Evolutionary conservation across 23 tunicate genomes (phyloP).

Genomic region (Phallusia fumigata): DNA sequence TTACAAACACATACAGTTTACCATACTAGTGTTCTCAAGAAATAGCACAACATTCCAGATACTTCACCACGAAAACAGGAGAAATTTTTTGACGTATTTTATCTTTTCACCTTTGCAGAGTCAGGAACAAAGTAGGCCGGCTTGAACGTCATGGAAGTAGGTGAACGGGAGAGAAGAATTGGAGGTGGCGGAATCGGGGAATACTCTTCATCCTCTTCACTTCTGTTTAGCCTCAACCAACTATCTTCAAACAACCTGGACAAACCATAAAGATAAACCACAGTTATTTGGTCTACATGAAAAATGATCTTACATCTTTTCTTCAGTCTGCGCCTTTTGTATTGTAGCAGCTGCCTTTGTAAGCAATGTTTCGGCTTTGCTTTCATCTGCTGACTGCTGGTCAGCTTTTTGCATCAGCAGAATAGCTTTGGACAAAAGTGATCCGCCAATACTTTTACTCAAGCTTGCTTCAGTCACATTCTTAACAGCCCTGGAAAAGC

Average conservation of each 20-base stretch:
- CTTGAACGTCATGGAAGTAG: slow-evolving; percentile 69
- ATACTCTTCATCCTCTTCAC: slow-evolving; percentile 12
- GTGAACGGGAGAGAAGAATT: slow-evolving; percentile 60
- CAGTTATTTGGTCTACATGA: not conserved
- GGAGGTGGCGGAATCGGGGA: slow-evolving; percentile 71
- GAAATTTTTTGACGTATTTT: not conserved
- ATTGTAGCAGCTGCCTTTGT: slow-evolving; percentile 47
- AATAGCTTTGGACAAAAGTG: slow-evolving; percentile 61
- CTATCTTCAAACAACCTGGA: slow-evolving; percentile 57
- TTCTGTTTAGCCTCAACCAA: slow-evolving; percentile 45
- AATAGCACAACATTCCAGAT: no score
- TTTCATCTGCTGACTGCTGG: slow-evolving; percentile 16
- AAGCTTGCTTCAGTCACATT: slow-evolving; percentile 24
- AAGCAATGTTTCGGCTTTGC: slow-evolving; percentile 46
- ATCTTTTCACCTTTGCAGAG: slow-evolving; percentile 27
- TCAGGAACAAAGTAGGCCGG: slow-evolving; percentile 69
- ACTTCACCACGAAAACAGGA: no score
- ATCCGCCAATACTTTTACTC: slow-evolving; percentile 47
- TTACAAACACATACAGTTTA: no score
- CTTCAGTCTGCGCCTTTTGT: slow-evolving; percentile 61
- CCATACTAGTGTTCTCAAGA: no score
- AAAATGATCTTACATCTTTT: slow-evolving; percentile 25
- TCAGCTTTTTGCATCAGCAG: slow-evolving; percentile 70
- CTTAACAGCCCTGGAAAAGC: not conserved
- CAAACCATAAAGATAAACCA: not conserved